Evolutionary conservation across 2,888 invertebrate species (phyloP).

Genomic region (Dasypogon diadema): DNA sequence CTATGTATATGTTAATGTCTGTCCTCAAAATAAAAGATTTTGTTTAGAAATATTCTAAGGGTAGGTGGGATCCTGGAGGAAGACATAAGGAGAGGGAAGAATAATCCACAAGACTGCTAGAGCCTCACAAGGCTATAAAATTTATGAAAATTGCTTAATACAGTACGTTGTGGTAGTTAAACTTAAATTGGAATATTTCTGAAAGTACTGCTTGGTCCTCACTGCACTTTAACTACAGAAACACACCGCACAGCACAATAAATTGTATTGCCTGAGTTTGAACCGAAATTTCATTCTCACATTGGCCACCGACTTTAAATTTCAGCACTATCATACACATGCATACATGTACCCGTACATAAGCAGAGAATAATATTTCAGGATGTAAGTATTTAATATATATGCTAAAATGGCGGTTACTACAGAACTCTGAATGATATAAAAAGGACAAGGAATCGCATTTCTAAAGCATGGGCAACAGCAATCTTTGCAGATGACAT

Average conservation of each 20-base stretch:
- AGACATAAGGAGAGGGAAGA: constrained; percentile 13
- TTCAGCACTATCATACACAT: background rate
- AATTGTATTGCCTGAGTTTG: constrained; percentile 44
- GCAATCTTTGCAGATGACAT: constrained; percentile 45
- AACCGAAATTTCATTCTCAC: constrained; percentile 39
- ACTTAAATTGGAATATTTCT: constrained; percentile 57
- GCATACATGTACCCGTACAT: background rate
- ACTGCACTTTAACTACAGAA: constrained; percentile 37
- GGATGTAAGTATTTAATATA: background rate
- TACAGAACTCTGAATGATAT: constrained; percentile 17
- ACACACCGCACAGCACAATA: constrained; percentile 30
- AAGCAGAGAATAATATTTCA: background rate
- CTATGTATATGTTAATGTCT: background rate
- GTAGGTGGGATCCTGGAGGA: background rate
- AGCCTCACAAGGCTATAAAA: constrained; percentile 50
- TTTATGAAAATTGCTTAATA: constrained; percentile 58
- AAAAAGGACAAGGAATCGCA: constrained; percentile 45
- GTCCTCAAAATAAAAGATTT: constrained; percentile 23
- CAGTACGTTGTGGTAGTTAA: constrained; percentile 56
- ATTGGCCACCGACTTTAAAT: constrained; percentile 44
- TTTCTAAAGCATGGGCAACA: constrained; percentile 35
- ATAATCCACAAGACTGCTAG: constrained; percentile 38
- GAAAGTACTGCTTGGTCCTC: constrained; percentile 8
- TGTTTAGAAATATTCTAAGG: constrained; percentile 42
- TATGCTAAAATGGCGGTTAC: constrained; percentile 20